Conservation (phyloP, 1,140 invertebrate genomes). For the Trissolcus basalis region DNA sequence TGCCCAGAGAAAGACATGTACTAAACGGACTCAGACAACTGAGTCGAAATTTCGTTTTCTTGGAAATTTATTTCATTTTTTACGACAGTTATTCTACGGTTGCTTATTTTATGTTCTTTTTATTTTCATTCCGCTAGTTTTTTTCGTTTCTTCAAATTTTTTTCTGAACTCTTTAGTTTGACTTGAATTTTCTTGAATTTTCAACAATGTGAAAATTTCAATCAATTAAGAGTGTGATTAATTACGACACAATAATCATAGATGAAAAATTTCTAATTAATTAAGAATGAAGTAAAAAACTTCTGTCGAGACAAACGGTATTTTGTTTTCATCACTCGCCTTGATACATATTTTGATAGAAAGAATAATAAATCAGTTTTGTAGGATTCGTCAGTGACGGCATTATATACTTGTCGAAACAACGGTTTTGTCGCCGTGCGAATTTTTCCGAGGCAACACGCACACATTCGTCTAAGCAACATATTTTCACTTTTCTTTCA, state of each 20-base stretch:
- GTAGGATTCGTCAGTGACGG: background rate
- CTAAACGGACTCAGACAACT: conserved; percentile 26
- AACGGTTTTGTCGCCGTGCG: conserved; percentile 29
- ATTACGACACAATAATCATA: background rate
- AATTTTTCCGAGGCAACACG: conserved; percentile 23
- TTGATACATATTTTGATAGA: conserved; percentile 1
- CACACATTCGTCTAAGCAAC: conserved; percentile 21
- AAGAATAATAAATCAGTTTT: background rate
- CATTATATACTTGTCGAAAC: conserved; percentile 24
- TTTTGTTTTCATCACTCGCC: background rate
- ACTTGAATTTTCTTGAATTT: no score
- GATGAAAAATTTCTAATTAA: no score
- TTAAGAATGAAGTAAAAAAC: no score
- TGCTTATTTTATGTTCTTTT: conserved; percentile 37
- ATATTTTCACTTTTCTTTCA: conserved; percentile 5
- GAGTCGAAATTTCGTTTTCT: conserved; percentile 44
- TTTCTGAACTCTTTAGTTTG: background rate
- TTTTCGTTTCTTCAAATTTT: conserved; percentile 4
- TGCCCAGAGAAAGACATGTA: conserved; percentile 41
- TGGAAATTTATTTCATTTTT: conserved; percentile 59
- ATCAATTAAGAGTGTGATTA: no score
- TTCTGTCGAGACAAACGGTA: no score
- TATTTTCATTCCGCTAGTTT: conserved; percentile 19
- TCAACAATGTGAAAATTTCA: conserved; percentile 10
- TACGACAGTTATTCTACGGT: conserved; percentile 54